Evolutionary conservation across 1,140 invertebrate genomes (phyloP), one percentile per base, ranked within the genome.

Genomic region (Steinernema khuongi): DNA sequence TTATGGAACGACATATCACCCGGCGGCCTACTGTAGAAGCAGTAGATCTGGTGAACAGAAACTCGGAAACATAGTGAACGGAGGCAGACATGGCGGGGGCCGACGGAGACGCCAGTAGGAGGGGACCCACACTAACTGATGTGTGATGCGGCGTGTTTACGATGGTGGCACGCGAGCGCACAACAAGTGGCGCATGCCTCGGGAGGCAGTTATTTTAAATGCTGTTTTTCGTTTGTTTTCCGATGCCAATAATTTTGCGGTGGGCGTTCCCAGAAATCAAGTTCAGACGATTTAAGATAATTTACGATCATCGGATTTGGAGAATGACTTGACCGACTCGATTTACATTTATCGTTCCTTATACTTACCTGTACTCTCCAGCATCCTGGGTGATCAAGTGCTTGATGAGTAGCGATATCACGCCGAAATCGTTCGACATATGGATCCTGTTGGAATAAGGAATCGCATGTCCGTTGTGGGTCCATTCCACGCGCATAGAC

Each of bases 361-460:
- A n/a, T n/a, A 93, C 89, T 86, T 94, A 97, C n/a, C 92, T 94
- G 83, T 97, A 97, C 44, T 92, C 94, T 60, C 94, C 94, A 31
- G 92, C 92, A 87, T 96, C 94, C 87, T 94, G 92, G 14, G 93
- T 92, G 83, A 93, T 94, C 0, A 94, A 92, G 81, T 96, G 94
- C 84, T 94, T 94, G 90, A 96, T 92, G 80, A 95, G 94, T 1
- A 96, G 87, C 33, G 93, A 93, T 17, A 96, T 93, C 82, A 94
- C 96, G 60, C 94, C 94, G 85, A 97, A 97, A 84, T 97, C 94
- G 82, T 96, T 93, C 90, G 94, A 93, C 44, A 93, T 93, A n/a
- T 92, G 93, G n/a, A 94, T 90, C 76, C 94, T 91, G 86, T 95
- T 96, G 1, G 93, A 92, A 79, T 77, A 88, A 87, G 81, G 79